Percentiles rank a stretch among this genome's conserved stretches.
phyloP scores from a whole-genome alignment of 1,140 invertebrate genomes.

The Pteromalus puparum region DNA sequence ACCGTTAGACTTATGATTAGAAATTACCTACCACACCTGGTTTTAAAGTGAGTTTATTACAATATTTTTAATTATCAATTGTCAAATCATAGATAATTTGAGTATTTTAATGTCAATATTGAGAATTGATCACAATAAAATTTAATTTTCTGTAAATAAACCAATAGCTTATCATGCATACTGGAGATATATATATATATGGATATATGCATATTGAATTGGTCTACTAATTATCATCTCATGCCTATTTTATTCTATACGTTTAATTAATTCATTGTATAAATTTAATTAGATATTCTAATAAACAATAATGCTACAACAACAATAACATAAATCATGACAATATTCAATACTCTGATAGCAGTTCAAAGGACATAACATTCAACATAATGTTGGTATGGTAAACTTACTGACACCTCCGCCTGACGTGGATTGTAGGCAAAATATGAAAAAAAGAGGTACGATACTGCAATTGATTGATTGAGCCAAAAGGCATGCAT shows the following conservation, averaged over 20 bases:
- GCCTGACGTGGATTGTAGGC: slow-evolving; percentile 69
- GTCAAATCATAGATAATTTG: neutral
- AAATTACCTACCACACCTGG: neutral
- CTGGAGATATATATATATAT: neutral
- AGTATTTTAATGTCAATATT: neutral
- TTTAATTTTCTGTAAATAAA: neutral
- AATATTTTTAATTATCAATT: neutral
- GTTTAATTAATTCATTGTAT: neutral
- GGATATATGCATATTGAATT: no score
- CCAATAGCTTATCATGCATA: slow-evolving; percentile 37
- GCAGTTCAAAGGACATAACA: slow-evolving; percentile 56
- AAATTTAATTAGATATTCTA: slow-evolving; percentile 3
- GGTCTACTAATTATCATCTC: slow-evolving; percentile 12
- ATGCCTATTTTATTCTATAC: slow-evolving; percentile 43
- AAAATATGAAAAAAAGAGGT: slow-evolving; percentile 68
- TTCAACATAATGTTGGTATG: slow-evolving; percentile 65
- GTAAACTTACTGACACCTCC: slow-evolving; percentile 72
- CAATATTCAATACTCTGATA: slow-evolving; percentile 56
- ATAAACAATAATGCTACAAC: slow-evolving; percentile 49
- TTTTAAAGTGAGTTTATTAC: neutral
- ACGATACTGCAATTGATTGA: slow-evolving; percentile 60
- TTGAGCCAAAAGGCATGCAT: slow-evolving; percentile 58
- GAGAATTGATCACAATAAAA: neutral
- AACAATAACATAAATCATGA: slow-evolving; percentile 52
- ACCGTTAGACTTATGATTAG: neutral